Evolutionary conservation across 2,888 invertebrate genomes (phyloP).

Genomic region (Anaspis maculata): DNA sequence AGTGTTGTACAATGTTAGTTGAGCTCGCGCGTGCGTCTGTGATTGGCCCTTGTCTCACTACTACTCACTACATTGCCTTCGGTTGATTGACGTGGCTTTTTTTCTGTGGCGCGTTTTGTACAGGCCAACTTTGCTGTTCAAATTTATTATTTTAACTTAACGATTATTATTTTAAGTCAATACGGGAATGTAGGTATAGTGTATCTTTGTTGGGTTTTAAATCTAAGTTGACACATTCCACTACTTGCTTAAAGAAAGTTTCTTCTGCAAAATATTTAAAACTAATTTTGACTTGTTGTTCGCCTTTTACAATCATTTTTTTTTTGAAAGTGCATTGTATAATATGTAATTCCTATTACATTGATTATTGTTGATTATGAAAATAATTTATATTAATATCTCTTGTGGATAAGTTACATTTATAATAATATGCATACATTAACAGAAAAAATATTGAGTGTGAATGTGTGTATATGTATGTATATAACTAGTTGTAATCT

Average conservation of each 20-base stretch:
- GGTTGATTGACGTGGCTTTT: constrained; percentile 16
- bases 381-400: no score
- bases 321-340: no score
- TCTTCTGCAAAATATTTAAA: no score
- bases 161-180: constrained; percentile 23
- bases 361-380: no score
- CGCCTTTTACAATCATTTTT: no score
- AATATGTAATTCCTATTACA: no score
- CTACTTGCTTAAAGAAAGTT: constrained; percentile 30
- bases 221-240: constrained; percentile 23
- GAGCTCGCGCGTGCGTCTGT: constrained; percentile 35
- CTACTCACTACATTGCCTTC: constrained; percentile 18
- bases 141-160: constrained; percentile 38
- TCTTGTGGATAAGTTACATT: no score
- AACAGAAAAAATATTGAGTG: no score
- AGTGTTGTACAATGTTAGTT: constrained; percentile 30
- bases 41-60: constrained; percentile 30
- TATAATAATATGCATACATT: no score
- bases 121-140: constrained; percentile 37
- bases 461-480: no score
- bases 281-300: no score
- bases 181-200: constrained; percentile 38
- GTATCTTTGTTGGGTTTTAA: constrained; percentile 41
- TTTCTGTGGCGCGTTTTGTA: constrained; percentile 36
- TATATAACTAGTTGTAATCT: no score